phyloP scores from a whole-genome alignment of 1,140 invertebrate species.

The Sinonovacula constricta region DNA sequence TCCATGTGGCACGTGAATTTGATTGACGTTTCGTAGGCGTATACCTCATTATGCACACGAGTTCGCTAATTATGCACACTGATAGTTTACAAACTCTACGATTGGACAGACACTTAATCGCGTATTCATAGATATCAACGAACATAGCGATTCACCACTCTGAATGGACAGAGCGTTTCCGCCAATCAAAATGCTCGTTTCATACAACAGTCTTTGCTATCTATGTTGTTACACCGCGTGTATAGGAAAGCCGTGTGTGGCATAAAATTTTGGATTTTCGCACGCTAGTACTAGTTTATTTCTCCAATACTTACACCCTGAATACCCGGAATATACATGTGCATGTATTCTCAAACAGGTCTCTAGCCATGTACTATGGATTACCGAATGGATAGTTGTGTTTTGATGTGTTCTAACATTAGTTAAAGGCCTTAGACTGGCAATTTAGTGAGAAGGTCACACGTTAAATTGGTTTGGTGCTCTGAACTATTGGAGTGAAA shows the following conservation, averaged over 20 bases:
- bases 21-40: neutral
- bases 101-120: conserved; percentile 24
- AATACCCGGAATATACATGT: conserved; percentile 28
- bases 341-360: neutral
- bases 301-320: conserved; percentile 23
- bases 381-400: conserved; percentile 40
- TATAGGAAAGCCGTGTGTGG: conserved; percentile 51
- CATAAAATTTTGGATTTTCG: conserved; percentile 9
- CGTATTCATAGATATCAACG: conserved; percentile 28
- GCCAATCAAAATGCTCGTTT: conserved; percentile 32
- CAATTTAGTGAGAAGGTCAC: conserved; percentile 27
- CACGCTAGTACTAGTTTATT: neutral
- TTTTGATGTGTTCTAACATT: too few species aligned
- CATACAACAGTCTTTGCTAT: conserved; percentile 15
- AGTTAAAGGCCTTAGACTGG: neutral
- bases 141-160: conserved; percentile 13
- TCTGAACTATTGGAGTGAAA: neutral
- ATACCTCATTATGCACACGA: conserved; percentile 46
- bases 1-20: neutral
- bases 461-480: neutral
- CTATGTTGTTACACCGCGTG: conserved; percentile 38
- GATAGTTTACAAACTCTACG: neutral
- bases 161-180: conserved; percentile 14
- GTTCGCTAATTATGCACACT: conserved; percentile 50
- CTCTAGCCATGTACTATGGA: conserved; percentile 48